Percentiles rank a stretch among this genome's conserved stretches.
phyloP scores from a whole-genome alignment of 35 echinoderm and acorn worm species.

The Anneissia japonica region DNA sequence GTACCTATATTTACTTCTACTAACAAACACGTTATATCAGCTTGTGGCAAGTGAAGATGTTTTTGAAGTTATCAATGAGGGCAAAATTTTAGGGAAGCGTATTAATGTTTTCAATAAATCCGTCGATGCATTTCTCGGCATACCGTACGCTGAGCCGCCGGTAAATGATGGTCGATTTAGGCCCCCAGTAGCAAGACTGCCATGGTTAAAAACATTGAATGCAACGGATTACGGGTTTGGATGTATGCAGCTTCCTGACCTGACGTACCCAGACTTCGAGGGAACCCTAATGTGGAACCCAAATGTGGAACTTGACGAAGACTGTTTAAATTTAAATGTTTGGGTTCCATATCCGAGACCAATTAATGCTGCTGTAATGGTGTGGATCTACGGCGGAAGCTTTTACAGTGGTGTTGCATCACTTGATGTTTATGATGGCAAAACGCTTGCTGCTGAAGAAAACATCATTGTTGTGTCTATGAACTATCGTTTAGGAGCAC shows the following conservation, averaged over 20 bases:
- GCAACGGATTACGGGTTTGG: slow-evolving; percentile 25
- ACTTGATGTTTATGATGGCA: slow-evolving; percentile 79
- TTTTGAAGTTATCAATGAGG: background rate
- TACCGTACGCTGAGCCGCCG: slow-evolving; percentile 55
- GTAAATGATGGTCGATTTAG: slow-evolving; percentile 29
- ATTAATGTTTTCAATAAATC: slow-evolving; percentile 4
- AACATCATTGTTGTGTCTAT: slow-evolving; percentile 81
- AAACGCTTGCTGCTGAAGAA: slow-evolving; percentile 53
- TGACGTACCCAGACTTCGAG: slow-evolving; percentile 28
- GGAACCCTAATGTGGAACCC: slow-evolving; percentile 88
- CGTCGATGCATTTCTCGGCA: slow-evolving; percentile 49
- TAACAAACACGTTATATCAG: too few species aligned
- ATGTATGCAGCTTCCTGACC: slow-evolving; percentile 38
- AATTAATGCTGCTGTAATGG: slow-evolving; percentile 57
- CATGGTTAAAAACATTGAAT: slow-evolving; percentile 13
- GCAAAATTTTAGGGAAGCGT: slow-evolving; percentile 1
- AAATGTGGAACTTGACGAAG: slow-evolving; percentile 55
- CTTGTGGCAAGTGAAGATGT: too few species aligned
- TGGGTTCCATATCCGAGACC: slow-evolving; percentile 69
- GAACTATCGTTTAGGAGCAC: slow-evolving; percentile 77
- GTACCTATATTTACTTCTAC: too few species aligned
- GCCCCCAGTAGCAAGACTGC: slow-evolving; percentile 6
- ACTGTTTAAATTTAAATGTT: slow-evolving; percentile 87
- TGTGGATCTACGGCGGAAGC: slow-evolving; percentile 90
- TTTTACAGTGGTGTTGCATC: slow-evolving; percentile 61